Percentiles rank a stretch among this genome's conserved stretches.
These are phyloP conservation scores for Dicaeum eximium DNA, from an alignment of 2,113 vertebrate genomes.

Conservation along the genomic window DNA sequence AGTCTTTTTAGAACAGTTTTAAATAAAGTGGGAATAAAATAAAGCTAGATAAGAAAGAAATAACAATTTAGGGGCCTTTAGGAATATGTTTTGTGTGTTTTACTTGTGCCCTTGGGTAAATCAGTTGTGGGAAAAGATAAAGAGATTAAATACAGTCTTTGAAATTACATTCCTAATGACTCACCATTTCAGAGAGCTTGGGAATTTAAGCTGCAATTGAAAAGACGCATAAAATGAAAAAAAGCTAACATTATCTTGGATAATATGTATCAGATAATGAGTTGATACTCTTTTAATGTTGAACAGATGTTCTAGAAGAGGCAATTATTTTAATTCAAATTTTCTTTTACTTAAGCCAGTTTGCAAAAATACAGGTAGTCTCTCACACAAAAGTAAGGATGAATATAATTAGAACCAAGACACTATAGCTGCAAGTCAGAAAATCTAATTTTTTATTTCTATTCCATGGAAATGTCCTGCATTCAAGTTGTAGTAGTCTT, in stretches of 20 bases:
- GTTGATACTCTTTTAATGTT: not conserved
- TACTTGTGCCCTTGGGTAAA: constrained; percentile 38
- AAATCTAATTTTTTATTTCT: not conserved
- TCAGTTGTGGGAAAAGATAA: constrained; percentile 56
- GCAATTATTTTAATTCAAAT: not conserved
- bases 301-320: constrained; percentile 8
- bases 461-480: not conserved
- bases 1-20: constrained; percentile 16
- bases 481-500: not conserved
- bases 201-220: constrained; percentile 31
- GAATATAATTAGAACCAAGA: not conserved
- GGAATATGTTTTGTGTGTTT: not conserved
- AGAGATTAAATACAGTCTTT: constrained; percentile 52
- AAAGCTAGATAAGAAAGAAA: constrained; percentile 2
- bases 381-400: not conserved
- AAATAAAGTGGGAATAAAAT: constrained; percentile 13
- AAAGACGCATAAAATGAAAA: constrained; percentile 15
- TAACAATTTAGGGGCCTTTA: not conserved
- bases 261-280: constrained; percentile 11
- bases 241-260: not conserved
- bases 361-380: not conserved
- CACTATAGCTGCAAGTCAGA: not conserved
- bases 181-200: constrained; percentile 34
- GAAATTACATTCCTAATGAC: constrained; percentile 48
- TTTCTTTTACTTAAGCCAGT: not conserved